Evolutionary conservation across 2,888 invertebrate species (phyloP), one percentile per base, ranked within the genome.

Genomic region (Acronicta aceris): DNA sequence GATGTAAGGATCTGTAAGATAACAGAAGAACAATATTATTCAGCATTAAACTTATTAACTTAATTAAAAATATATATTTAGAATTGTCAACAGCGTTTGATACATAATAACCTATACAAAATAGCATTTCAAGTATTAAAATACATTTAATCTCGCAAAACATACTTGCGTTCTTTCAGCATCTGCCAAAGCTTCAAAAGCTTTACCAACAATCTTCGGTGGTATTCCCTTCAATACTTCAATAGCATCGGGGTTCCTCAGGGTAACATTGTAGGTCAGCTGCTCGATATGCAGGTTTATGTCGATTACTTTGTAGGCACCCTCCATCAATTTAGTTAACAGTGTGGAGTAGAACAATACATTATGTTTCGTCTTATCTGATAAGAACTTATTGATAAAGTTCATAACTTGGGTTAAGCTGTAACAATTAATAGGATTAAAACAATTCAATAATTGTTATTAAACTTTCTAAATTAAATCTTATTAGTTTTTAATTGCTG

Each of bases 251-350:
- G 92, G 87, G 77, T 95, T 86, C 74, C 90, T 80, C 85, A 86
- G 46, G 75, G 93, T 89, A 2, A 88, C 86, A 41, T 92, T 86
- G 55, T 93, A 92, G 74, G 90, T 81, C 71, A 93, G 81, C 68
- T 92, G 85, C 69, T 95, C 90, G 78, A 95, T 86, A 63, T 92
- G 81, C 79, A 89, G 86, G 75, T 95, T 95, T 4, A 90, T 89
- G 3, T 82, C 70, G 8, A 94, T 81, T 0, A 93, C 89, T 69
- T 79, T 83, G 2, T 88, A 76, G 0, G 91, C 90, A 2, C 90
- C 88, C 62, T 93, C 90, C 40, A 95, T 82, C 4, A 95, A 71
- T 68, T 94, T 93, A 0, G 92, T 81, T 2, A 94, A 53, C 0
- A 95, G 76, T 0, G 95, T 94, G 0, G 93, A 89, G 71, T 92